Percentiles rank a stretch among this genome's conserved stretches.
Conservation (phyloP, 1,140 invertebrate genomes). For the Lerema accius region DNA sequence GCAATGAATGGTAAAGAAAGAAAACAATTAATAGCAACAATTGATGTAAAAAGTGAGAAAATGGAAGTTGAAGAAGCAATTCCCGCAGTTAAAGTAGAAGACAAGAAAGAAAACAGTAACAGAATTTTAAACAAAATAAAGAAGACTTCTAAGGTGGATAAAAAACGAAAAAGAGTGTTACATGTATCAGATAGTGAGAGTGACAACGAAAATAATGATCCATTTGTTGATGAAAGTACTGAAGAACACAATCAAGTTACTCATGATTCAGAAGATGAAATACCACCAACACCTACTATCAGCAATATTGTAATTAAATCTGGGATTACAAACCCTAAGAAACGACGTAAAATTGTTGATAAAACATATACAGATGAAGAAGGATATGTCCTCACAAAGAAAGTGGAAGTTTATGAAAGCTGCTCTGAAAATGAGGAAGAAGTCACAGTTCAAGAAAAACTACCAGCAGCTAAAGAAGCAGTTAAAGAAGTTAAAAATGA, state of each 20-base stretch:
- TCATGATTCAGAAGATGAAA: constrained; percentile 73
- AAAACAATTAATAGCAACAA: constrained; percentile 31
- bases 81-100: constrained; percentile 24
- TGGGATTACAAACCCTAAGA: constrained; percentile 71
- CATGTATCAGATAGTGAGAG: constrained; percentile 75
- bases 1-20: constrained; percentile 24
- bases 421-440: constrained; percentile 70
- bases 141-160: constrained; percentile 67
- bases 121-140: constrained; percentile 54
- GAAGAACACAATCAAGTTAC: constrained; percentile 35
- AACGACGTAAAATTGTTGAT: constrained; percentile 71
- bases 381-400: constrained; percentile 72
- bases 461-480: constrained; percentile 42
- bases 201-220: constrained; percentile 67
- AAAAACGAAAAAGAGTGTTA: constrained; percentile 71
- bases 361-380: constrained; percentile 77
- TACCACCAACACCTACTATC: constrained; percentile 68
- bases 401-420: constrained; percentile 76
- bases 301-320: constrained; percentile 71
- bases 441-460: constrained; percentile 35
- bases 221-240: constrained; percentile 45
- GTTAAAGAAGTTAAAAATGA: constrained; percentile 48
- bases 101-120: constrained; percentile 39
- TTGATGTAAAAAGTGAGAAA: constrained; percentile 25
- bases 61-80: constrained; percentile 25